Percentiles rank a stretch among this genome's conserved stretches.
These are phyloP conservation scores for Phoronis australis DNA, from an alignment of 2,888 invertebrate genomes.

Conservation along the genomic window DNA sequence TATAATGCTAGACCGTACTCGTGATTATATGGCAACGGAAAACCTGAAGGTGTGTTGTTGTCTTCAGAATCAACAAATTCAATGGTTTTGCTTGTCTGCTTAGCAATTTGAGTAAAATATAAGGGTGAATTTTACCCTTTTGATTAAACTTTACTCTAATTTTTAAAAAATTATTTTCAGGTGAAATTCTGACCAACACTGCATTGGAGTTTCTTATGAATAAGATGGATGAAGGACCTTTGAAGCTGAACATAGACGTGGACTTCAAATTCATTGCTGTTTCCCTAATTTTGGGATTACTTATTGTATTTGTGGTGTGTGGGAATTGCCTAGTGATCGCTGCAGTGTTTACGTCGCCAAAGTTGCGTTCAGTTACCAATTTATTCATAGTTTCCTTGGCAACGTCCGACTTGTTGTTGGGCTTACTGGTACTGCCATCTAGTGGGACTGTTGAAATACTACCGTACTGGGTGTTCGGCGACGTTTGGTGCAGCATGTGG, in stretches of 20 bases:
- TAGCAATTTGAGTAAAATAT: too few relatives aligned
- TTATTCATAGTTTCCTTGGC: slow-evolving; percentile 95
- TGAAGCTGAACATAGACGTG: slow-evolving; percentile 1
- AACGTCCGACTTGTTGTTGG: slow-evolving; percentile 92
- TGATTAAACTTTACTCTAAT: too few relatives aligned
- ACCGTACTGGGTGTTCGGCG: slow-evolving; percentile 83
- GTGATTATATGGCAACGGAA: too few relatives aligned
- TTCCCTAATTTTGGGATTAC: slow-evolving; percentile 53
- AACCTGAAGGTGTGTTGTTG: too few relatives aligned
- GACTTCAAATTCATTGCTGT: slow-evolving; percentile 13
- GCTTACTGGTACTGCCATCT: slow-evolving; percentile 89
- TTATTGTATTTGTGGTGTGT: slow-evolving; percentile 82
- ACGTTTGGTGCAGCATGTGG: slow-evolving; percentile 94
- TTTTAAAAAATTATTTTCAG: too few relatives aligned
- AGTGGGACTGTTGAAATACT: slow-evolving; percentile 83
- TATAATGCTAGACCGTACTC: too few relatives aligned
- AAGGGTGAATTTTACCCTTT: too few relatives aligned
- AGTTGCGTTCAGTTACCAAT: slow-evolving; percentile 91
- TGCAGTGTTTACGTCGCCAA: slow-evolving; percentile 78
- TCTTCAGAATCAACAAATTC: too few relatives aligned
- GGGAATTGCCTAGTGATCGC: slow-evolving; percentile 91
- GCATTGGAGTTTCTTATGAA: too few relatives aligned
- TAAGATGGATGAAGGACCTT: too few relatives aligned
- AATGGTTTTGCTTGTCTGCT: too few relatives aligned
- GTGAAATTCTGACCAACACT: too few relatives aligned